Evolutionary conservation across 2,113 vertebrate genomes (phyloP).

Genomic region (Murina feae): DNA sequence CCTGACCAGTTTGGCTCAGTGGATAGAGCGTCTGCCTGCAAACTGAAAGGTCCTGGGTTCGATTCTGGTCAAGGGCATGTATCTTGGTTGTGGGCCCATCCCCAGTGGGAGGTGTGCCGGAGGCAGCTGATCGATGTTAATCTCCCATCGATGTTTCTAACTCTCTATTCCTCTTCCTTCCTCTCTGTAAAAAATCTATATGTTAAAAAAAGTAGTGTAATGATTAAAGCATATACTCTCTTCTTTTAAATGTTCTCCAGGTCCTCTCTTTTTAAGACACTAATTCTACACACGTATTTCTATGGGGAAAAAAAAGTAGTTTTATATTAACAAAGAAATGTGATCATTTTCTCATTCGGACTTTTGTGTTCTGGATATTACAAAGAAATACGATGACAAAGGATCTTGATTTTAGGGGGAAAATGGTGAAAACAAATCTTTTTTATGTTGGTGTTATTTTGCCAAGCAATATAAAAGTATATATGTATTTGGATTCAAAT

Average conservation of each 20-base stretch:
- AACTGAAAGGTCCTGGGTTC: too few species aligned
- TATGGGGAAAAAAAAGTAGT: background rate
- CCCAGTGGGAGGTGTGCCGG: too few species aligned
- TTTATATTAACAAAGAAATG: background rate
- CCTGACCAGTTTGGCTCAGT: too few species aligned
- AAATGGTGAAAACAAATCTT: background rate
- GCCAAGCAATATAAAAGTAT: background rate
- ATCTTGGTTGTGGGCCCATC: too few species aligned
- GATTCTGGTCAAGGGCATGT: too few species aligned
- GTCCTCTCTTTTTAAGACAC: background rate
- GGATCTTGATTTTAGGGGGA: background rate
- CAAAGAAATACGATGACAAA: background rate
- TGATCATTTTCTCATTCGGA: background rate
- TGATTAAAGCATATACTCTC: background rate
- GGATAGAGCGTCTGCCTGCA: too few species aligned
- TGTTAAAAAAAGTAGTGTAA: background rate
- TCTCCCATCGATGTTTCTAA: too few species aligned
- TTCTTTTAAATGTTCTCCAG: background rate
- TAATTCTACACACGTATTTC: background rate
- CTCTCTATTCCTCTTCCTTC: too few species aligned
- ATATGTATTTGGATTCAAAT: slow-evolving; percentile 9
- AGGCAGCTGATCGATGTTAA: too few species aligned
- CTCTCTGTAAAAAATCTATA: too few species aligned
- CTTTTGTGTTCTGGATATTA: background rate
- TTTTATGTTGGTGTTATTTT: background rate